Evolutionary conservation across 2,113 vertebrate species (phyloP).

Genomic region (Oryctolagus cuniculus): mOryCun1.1 NC_091434.1:132464001-132464500

Average conservation of each 20-base stretch:
- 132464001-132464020: neutral
- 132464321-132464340: no score
- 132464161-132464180: neutral
- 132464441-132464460: no score
- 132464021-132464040: neutral
- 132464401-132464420: no score
- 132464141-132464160: neutral
- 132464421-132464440: no score
- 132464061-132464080: neutral
- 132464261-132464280: conserved; percentile 36
- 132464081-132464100: neutral
- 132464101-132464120: neutral
- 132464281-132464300: neutral
- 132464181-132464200: neutral
- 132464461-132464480: no score
- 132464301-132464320: neutral
- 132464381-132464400: no score
- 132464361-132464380: no score
- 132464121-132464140: neutral
- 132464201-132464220: neutral
- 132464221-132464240: conserved; percentile 18
- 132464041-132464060: neutral
- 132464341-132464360: no score
- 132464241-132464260: neutral
- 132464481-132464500: no score